These are phyloP conservation scores for Grammomys dolichurus DNA, from an alignment of 2,113 vertebrate species.

Conservation along the genomic window DNA sequence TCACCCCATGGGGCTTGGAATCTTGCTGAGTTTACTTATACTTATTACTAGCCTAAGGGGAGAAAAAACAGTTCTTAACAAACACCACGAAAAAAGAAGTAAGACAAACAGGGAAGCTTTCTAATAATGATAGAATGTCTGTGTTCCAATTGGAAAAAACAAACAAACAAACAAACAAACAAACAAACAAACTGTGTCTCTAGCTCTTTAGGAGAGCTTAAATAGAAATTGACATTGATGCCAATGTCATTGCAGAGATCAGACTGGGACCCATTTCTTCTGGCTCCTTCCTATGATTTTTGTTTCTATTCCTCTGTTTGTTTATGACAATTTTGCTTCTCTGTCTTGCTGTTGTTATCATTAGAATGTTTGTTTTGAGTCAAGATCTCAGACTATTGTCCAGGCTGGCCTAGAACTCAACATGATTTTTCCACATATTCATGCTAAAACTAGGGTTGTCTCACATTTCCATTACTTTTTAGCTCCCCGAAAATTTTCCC, in stretches of 20 bases:
- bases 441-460: not conserved
- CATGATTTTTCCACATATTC: not conserved
- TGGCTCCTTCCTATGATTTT: not conserved
- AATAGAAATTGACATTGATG: not conserved
- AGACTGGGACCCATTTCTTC: not conserved
- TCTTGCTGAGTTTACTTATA: constrained; percentile 29
- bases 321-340: not conserved
- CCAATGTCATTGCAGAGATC: not conserved
- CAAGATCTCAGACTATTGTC: not conserved
- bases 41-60: not conserved
- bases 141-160: not conserved
- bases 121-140: not conserved
- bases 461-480: not conserved
- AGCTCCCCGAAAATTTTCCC: not conserved
- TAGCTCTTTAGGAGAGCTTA: not conserved
- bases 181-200: not conserved
- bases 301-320: not conserved
- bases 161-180: no score
- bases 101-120: constrained; percentile 21
- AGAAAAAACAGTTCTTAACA: not conserved
- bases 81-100: not conserved
- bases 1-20: not conserved
- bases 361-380: not conserved
- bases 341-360: not conserved
- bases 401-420: not conserved